A percentile compares a stretch with the other conserved stretches of the same genome.
Evolutionary conservation across 2,888 invertebrate genomes (phyloP).

Genomic region (Monopis laevigella): DNA sequence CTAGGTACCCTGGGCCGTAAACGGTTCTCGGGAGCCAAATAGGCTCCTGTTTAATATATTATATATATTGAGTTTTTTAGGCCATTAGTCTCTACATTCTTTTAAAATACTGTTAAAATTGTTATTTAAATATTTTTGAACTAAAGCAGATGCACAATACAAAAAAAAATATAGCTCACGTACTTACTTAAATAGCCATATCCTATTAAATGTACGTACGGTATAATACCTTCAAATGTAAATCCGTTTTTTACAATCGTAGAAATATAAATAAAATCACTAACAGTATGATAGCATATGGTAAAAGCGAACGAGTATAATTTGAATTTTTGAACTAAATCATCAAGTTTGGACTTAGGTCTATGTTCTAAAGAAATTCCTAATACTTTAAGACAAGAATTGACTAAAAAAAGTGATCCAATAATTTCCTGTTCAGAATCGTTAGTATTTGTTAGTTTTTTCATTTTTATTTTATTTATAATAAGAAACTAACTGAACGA

Average conservation of each 20-base stretch:
- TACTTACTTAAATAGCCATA: slow-evolving; percentile 53
- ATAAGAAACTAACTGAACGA: too few relatives aligned
- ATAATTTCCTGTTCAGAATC: slow-evolving; percentile 46
- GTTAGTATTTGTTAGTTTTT: too few relatives aligned
- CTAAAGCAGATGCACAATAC: too few relatives aligned
- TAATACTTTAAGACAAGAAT: slow-evolving; percentile 43
- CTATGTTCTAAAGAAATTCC: slow-evolving; percentile 40
- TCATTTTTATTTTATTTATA: too few relatives aligned
- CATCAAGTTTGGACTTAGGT: slow-evolving; percentile 26
- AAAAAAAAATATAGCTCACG: slow-evolving; percentile 14
- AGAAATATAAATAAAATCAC: slow-evolving; percentile 47
- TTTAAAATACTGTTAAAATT: too few relatives aligned
- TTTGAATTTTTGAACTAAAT: slow-evolving; percentile 36
- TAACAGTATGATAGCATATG: slow-evolving; percentile 51
- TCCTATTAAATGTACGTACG: slow-evolving; percentile 55
- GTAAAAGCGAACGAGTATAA: slow-evolving; percentile 35
- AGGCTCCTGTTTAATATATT: too few relatives aligned
- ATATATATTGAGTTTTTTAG: too few relatives aligned
- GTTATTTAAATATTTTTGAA: too few relatives aligned
- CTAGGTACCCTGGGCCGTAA: too few relatives aligned
- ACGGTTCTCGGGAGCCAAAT: too few relatives aligned
- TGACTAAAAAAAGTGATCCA: slow-evolving; percentile 36
- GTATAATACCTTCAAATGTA: slow-evolving; percentile 53
- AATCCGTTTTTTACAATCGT: slow-evolving; percentile 49
- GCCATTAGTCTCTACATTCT: too few relatives aligned